Conservation (phyloP, 2,797 vertebrate genomes). For the Percopsis omiscomaycus region DNA sequence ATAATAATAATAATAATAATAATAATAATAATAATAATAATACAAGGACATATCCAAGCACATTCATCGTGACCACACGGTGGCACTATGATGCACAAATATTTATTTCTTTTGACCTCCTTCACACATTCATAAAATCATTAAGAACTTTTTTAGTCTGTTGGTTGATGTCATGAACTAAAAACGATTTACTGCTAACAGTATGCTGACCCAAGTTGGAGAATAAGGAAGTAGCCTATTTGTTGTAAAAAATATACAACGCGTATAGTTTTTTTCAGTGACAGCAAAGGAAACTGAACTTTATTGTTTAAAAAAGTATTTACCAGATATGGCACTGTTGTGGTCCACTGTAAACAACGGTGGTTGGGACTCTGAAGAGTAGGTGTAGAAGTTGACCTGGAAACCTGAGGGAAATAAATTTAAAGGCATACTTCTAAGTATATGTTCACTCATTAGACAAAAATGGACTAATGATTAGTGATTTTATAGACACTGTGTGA, state of each 20-base stretch:
- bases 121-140: background rate
- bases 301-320: constrained; percentile 15
- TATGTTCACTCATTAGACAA: background rate
- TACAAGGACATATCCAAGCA: too few species aligned
- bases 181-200: background rate
- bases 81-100: too few species aligned
- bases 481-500: too few species aligned
- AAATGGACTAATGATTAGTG: too few species aligned
- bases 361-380: constrained; percentile 88
- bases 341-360: constrained; percentile 85
- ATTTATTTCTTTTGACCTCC: too few species aligned
- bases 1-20: too few species aligned
- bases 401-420: constrained; percentile 79
- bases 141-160: background rate
- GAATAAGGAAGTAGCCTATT: constrained; percentile 43
- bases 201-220: constrained; percentile 19
- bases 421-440: background rate
- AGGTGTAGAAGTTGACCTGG: constrained; percentile 95
- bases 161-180: background rate
- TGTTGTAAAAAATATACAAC: background rate
- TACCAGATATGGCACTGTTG: constrained; percentile 88
- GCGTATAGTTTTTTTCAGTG: constrained; percentile 30
- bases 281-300: background rate
- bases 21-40: too few species aligned
- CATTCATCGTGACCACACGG: too few species aligned